Base-by-base conservation (phyloP, 2,888 invertebrate genomes). In the Synanthedon vespiformis region DNA sequence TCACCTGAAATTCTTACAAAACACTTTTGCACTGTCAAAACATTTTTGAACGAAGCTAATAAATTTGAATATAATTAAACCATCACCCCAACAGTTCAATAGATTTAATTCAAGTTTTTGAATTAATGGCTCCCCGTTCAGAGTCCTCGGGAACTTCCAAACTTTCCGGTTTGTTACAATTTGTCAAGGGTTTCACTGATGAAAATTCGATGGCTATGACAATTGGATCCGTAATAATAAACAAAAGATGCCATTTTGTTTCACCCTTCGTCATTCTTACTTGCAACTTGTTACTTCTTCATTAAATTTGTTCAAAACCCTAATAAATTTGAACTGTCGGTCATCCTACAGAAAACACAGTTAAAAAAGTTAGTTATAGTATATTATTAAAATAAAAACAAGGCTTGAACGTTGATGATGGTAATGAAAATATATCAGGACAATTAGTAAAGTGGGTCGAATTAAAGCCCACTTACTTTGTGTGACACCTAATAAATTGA, bases 151-250 rank as follows among this genome's bases (percentile, higher is more conserved):
- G 64, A 75, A 81, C 70, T 82, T 76, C 63, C 64, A 57, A 73
- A 76, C 79, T 81, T 80, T 73, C 63, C 72, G 76, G 77, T 79
- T 80, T 78, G 79, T 81, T 78, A 75, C 76, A 81, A 83, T 83
- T 83, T 81, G 77, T 80, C 75, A 74, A 66, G 66, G 69, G 68
- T 63, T 63, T 76, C 76, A 56, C 55, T 58, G 58, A 80, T 80
- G 68, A 71, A 71, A 74, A 77, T 74, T 72, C 79, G 73, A 76
- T 79, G 70, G 72, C 56, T 65, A 72, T 64, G 72, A 80, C 72
- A 77, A 74, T 66, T 64, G 70, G 56, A 55, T 54, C 55, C 56
- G 64, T 65, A 63, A 65, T 69, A 64, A 68, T 70, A 77, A 75
- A 80, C 74, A 80, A 78, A 75, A 68, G 22, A 34, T 48, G 16